phyloP scores from a whole-genome alignment of 2,888 invertebrate species.

The Pseudolycoriella hygida region DNA sequence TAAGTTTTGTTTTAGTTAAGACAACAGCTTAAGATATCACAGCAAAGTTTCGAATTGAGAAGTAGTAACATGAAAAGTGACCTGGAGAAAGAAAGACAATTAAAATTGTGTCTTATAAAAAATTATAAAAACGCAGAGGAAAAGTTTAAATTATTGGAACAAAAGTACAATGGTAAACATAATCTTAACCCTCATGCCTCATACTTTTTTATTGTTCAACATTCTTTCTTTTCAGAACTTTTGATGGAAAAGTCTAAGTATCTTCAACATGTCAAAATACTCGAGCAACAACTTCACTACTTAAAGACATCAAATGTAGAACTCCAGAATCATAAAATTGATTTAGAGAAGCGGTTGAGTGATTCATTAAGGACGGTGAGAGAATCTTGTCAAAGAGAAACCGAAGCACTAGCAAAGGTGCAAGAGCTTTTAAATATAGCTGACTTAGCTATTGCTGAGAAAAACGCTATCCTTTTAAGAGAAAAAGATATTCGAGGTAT shows the following conservation, averaged over 20 bases:
- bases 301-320: constrained; percentile 19
- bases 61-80: neutral
- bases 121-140: neutral
- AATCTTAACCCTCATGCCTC: neutral
- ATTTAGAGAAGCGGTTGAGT: constrained; percentile 29
- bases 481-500: constrained; percentile 28
- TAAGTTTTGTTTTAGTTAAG: neutral
- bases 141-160: neutral
- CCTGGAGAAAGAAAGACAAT: neutral
- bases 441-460: constrained; percentile 37
- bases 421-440: constrained; percentile 37
- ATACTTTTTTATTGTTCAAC: neutral
- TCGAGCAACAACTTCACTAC: constrained; percentile 15
- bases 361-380: constrained; percentile 25
- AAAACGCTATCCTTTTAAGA: constrained; percentile 32
- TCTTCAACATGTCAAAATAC: constrained; percentile 13
- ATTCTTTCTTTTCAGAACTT: constrained; percentile 3
- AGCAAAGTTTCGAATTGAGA: neutral
- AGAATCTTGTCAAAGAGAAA: constrained; percentile 28
- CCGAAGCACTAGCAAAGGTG: constrained; percentile 33
- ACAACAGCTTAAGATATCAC: neutral
- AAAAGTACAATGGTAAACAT: constrained; percentile 3
- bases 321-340: constrained; percentile 14
- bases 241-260: constrained; percentile 15
- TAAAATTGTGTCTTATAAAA: neutral